Evolutionary conservation across 2,797 vertebrate species (phyloP).

Genomic region (Centropyge bicolor): DNA sequence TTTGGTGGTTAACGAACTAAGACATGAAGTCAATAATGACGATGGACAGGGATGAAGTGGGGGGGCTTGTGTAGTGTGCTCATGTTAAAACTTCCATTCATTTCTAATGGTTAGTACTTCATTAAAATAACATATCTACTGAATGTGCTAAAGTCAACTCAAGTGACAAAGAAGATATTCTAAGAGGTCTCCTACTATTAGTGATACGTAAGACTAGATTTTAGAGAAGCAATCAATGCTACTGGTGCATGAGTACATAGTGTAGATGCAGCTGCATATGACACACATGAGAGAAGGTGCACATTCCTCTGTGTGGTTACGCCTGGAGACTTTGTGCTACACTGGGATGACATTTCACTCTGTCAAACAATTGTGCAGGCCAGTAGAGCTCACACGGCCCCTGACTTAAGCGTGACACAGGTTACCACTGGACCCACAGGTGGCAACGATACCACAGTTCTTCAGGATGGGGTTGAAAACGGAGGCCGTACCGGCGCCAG

Average conservation of each 20-base stretch:
- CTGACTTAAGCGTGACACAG: conserved; percentile 88
- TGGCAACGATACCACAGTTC: conserved; percentile 91
- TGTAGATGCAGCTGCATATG: conserved; percentile 24
- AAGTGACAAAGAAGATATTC: conserved; percentile 17
- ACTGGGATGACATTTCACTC: conserved; percentile 79
- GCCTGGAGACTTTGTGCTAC: conserved; percentile 23
- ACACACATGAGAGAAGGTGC: conserved; percentile 18
- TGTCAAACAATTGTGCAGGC: conserved; percentile 89
- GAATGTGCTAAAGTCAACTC: conserved; percentile 33
- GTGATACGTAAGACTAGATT: conserved; percentile 54
- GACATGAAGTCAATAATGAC: conserved; percentile 32
- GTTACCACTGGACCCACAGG: conserved; percentile 88
- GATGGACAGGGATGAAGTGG: conserved; percentile 23
- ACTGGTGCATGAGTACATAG: conserved; percentile 31
- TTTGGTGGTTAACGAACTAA: conserved; percentile 19
- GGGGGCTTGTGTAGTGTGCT: conserved; percentile 46
- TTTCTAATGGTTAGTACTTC: conserved; percentile 49
- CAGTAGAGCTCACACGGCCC: conserved; percentile 80
- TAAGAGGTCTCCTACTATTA: conserved; percentile 44
- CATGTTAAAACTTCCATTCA: conserved; percentile 41
- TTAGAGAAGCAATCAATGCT: conserved; percentile 37
- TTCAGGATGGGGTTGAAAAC: conserved; percentile 93
- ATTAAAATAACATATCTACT: conserved; percentile 36
- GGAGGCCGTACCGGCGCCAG: conserved; percentile 70
- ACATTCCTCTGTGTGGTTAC: conserved; percentile 19